Percentiles rank a stretch among this genome's conserved stretches.
phyloP scores from a whole-genome alignment of 2,113 vertebrate genomes.

The Rhadina sibilatrix region DNA sequence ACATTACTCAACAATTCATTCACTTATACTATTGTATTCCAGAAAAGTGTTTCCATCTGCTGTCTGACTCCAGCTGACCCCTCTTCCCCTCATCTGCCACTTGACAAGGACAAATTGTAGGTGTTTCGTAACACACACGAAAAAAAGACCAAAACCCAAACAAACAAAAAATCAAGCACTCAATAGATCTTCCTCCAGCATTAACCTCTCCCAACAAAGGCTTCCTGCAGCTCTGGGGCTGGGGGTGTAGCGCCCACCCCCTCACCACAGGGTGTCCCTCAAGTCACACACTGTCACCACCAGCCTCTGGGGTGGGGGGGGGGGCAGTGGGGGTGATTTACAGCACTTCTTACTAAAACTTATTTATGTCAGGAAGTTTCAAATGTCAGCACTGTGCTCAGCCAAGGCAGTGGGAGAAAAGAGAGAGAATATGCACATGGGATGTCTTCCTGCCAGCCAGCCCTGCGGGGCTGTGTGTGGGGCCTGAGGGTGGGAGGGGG shows the following conservation, averaged over 20 bases:
- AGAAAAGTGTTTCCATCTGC: conserved; percentile 81
- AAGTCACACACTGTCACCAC: not conserved
- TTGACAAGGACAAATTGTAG: conserved; percentile 56
- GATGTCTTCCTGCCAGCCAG: not conserved
- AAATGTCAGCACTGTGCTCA: not conserved
- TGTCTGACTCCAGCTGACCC: conserved; percentile 73
- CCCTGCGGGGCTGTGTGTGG: rapidly evolving
- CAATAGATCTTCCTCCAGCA: conserved; percentile 46
- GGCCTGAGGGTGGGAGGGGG: not conserved
- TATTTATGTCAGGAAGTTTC: conserved; percentile 30
- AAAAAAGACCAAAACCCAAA: conserved; percentile 43
- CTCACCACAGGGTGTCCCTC: not conserved
- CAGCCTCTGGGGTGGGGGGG: not conserved
- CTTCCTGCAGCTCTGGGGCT: conserved; percentile 16
- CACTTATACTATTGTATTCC: conserved; percentile 67
- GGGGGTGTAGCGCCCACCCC: not conserved
- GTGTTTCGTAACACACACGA: conserved; percentile 21
- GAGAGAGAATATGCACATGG: not conserved
- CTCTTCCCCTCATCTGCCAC: conserved; percentile 32
- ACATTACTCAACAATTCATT: conserved; percentile 62
- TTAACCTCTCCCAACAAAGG: not conserved
- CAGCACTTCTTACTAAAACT: conserved; percentile 18
- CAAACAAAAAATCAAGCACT: conserved; percentile 27
- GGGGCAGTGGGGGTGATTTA: not conserved
- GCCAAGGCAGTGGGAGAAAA: not conserved